phyloP scores from a whole-genome alignment of 1,140 invertebrate genomes.

The Lordiphosa collinella region DNA sequence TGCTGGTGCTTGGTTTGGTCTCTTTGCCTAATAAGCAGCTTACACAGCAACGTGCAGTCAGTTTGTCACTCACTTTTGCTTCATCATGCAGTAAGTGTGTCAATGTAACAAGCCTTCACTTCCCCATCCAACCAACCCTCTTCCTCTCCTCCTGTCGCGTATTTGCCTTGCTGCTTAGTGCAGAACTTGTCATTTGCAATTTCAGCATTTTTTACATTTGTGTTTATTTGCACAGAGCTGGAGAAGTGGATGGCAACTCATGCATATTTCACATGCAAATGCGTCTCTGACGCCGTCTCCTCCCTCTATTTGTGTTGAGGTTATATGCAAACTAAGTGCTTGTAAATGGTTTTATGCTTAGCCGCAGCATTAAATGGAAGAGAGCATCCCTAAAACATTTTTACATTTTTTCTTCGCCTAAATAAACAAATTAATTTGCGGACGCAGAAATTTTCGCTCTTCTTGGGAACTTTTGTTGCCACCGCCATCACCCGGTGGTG shows the following conservation, averaged over 20 bases:
- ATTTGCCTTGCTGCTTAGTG: conserved; percentile 70
- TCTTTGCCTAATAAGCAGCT: conserved; percentile 66
- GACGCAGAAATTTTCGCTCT: conserved; percentile 25
- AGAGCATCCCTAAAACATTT: not conserved
- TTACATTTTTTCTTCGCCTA: conserved; percentile 30
- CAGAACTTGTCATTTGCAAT: conserved; percentile 76
- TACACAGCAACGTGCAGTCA: conserved; percentile 55
- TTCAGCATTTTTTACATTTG: conserved; percentile 60
- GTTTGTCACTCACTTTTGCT: conserved; percentile 76
- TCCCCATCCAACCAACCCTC: not conserved
- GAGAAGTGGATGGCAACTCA: conserved; percentile 38
- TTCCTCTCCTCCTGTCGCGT: conserved; percentile 20
- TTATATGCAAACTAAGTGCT: conserved; percentile 65
- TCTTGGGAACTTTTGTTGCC: conserved; percentile 8
- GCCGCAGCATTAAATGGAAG: conserved; percentile 27
- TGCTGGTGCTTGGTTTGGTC: not conserved
- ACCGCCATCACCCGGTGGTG: too few species aligned
- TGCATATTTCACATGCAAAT: conserved; percentile 67
- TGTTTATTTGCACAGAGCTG: conserved; percentile 34
- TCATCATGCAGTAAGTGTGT: conserved; percentile 76
- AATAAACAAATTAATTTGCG: conserved; percentile 72
- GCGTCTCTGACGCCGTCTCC: conserved; percentile 7
- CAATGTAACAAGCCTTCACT: conserved; percentile 53
- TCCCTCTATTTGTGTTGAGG: conserved; percentile 34
- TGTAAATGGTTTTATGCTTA: conserved; percentile 64